Percentiles rank a stretch among this genome's conserved stretches.
These are phyloP conservation scores for Leptinotarsa defecta DNA, from an alignment of 1,140 invertebrate genomes.

Conservation along the genomic window DNA sequence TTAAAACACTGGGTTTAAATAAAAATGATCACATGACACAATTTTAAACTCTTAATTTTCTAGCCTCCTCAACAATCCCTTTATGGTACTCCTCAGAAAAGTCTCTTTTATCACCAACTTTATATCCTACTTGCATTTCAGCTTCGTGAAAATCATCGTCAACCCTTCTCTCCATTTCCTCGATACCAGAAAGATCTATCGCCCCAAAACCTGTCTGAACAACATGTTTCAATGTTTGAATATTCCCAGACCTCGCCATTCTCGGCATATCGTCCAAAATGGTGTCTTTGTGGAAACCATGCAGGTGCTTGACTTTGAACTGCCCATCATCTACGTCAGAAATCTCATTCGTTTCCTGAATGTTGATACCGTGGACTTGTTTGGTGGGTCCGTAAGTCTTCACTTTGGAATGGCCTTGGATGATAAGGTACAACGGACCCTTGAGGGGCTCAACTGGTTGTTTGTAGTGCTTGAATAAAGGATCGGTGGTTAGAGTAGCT, in stretches of 20 bases:
- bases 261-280: constrained; percentile 43
- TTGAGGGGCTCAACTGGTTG: constrained; percentile 66
- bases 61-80: constrained; percentile 62
- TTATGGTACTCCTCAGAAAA: constrained; percentile 62
- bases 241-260: constrained; percentile 44
- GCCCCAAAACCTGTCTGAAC: constrained; percentile 51
- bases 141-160: constrained; percentile 61
- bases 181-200: constrained; percentile 43
- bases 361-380: constrained; percentile 54
- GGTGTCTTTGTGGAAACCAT: constrained; percentile 55
- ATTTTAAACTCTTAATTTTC: constrained; percentile 48
- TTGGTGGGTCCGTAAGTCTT: constrained; percentile 77
- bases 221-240: constrained; percentile 52
- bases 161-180: constrained; percentile 49
- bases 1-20: neutral
- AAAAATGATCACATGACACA: constrained; percentile 7
- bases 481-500: constrained; percentile 59
- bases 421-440: constrained; percentile 76
- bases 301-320: constrained; percentile 60
- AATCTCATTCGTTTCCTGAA: constrained; percentile 63
- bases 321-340: constrained; percentile 45
- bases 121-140: constrained; percentile 61
- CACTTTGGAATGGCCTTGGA: constrained; percentile 81
- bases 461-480: constrained; percentile 66
- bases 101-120: constrained; percentile 59